A percentile compares a stretch with the other conserved stretches of the same genome.
These are phyloP conservation scores for Pycnomerus fuliginosus DNA, from an alignment of 2,888 invertebrate species.

Conservation along the genomic window DNA sequence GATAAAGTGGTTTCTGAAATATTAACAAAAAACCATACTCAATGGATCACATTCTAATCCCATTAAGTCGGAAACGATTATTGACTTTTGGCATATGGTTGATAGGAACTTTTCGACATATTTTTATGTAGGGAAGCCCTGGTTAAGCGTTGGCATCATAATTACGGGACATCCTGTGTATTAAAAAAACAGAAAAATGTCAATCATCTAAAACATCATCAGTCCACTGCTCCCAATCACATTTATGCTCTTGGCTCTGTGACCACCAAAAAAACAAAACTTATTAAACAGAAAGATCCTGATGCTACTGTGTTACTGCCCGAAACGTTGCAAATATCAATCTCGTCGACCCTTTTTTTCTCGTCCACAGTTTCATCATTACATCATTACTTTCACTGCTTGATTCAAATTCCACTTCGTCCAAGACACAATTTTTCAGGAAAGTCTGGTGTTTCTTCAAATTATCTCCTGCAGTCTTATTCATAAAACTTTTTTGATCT, in stretches of 20 bases:
- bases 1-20: no score
- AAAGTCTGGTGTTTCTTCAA: background rate
- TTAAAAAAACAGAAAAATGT: no score
- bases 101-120: no score
- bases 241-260: background rate
- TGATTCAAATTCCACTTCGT: conserved; percentile 1
- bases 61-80: no score
- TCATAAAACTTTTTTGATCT: conserved; percentile 4
- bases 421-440: background rate
- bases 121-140: no score
- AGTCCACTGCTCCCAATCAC: conserved; percentile 14
- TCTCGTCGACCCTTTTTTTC: background rate
- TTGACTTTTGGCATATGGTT: no score
- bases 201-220: conserved; percentile 20
- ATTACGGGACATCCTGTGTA: no score
- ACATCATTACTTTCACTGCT: background rate
- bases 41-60: no score
- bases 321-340: background rate
- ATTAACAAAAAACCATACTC: no score
- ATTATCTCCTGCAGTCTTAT: background rate
- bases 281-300: background rate
- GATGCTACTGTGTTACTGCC: background rate
- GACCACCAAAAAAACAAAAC: conserved; percentile 1
- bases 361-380: background rate
- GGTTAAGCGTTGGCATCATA: no score